Evolutionary conservation across 2,888 invertebrate species (phyloP).

Genomic region (Apamea anceps): DNA sequence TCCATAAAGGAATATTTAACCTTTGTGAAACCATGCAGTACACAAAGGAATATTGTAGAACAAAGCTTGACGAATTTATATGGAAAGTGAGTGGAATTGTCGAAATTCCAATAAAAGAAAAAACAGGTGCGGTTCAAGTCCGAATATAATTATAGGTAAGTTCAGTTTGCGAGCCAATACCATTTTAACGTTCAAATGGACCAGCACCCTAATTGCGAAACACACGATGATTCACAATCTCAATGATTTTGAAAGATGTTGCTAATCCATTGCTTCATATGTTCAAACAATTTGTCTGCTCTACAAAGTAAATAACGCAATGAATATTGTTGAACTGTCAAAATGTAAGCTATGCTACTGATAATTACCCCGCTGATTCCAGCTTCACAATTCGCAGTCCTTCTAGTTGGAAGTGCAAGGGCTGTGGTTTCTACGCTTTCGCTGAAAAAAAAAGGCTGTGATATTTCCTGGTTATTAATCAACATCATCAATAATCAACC

Average conservation of each 20-base stretch:
- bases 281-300: too few relatives aligned
- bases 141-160: too few relatives aligned
- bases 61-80: conserved; percentile 2
- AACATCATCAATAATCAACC: not conserved
- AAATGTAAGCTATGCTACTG: not conserved
- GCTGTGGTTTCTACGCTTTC: too few relatives aligned
- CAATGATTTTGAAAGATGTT: too few relatives aligned
- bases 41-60: not conserved
- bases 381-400: not conserved
- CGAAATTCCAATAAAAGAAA: not conserved
- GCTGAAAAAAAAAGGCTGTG: not conserved
- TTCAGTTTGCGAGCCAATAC: not conserved
- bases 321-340: not conserved
- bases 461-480: not conserved
- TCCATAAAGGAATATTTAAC: conserved; percentile 8
- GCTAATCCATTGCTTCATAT: too few relatives aligned
- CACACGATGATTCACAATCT: not conserved
- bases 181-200: not conserved
- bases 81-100: not conserved
- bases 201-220: not conserved
- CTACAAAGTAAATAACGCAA: too few relatives aligned
- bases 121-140: not conserved
- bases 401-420: too few relatives aligned
- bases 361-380: not conserved
- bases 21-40: not conserved